phyloP scores from a whole-genome alignment of 1,140 invertebrate species.

The Leptinotarsa texana region DNA sequence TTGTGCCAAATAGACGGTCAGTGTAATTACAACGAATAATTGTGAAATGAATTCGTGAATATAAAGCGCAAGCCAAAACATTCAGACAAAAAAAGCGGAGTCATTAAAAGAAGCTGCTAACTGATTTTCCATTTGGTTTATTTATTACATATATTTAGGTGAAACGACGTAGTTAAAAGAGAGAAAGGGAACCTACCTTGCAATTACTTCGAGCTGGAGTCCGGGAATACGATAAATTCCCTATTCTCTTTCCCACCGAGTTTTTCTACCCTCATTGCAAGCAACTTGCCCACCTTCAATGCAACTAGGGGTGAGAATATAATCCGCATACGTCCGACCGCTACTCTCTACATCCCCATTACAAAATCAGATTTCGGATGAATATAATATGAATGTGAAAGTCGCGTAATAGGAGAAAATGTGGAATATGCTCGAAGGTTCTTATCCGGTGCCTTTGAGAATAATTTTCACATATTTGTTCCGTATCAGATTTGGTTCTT shows the following conservation, averaged over 20 bases:
- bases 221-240: conserved; percentile 7
- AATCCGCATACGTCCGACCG: not conserved
- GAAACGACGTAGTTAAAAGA: conserved; percentile 8
- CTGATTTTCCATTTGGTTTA: conserved; percentile 8
- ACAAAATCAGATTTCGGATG: conserved; percentile 8
- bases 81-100: not conserved
- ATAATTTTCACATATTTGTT: too few species aligned
- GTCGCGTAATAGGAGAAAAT: conserved; percentile 1
- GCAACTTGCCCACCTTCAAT: conserved; percentile 7
- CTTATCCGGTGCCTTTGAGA: too few species aligned
- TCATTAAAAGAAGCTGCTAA: conserved; percentile 8
- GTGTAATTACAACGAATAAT: too few species aligned
- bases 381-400: not conserved
- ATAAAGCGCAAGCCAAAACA: not conserved
- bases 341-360: conserved; percentile 7
- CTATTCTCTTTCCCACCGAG: conserved; percentile 7
- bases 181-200: conserved; percentile 4
- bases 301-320: conserved; percentile 7
- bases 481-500: too few species aligned
- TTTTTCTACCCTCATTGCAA: conserved; percentile 5
- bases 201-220: conserved; percentile 1
- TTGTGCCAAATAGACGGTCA: too few species aligned
- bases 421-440: not conserved
- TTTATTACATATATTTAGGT: conserved; percentile 9
- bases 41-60: too few species aligned